A percentile compares a stretch with the other conserved stretches of the same genome.
Evolutionary conservation across 1,140 invertebrate species (phyloP).

Genomic region (Drosophila kikkawai): DNA sequence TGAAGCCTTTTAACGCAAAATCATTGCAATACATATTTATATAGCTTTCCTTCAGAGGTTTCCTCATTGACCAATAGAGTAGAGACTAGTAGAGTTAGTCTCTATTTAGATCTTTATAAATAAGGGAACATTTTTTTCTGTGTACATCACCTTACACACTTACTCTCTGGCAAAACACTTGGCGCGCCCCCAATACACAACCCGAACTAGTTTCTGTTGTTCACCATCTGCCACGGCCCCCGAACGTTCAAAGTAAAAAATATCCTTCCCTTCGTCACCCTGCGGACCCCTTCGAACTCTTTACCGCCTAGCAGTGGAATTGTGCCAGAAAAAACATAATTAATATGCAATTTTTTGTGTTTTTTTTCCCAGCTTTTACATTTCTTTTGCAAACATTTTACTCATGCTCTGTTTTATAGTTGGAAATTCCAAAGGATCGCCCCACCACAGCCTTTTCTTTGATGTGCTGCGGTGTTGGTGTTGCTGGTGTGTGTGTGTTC

Average conservation of each 20-base stretch:
- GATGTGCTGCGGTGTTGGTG: slow-evolving; percentile 43
- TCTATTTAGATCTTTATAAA: background rate
- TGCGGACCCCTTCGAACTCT: slow-evolving; percentile 6
- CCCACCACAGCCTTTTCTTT: slow-evolving; percentile 51
- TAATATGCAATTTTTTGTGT: slow-evolving; percentile 79
- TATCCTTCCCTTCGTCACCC: slow-evolving; percentile 12
- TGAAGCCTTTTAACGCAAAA: background rate
- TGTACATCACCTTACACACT: slow-evolving; percentile 16
- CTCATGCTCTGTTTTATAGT: slow-evolving; percentile 53
- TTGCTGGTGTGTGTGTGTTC: slow-evolving; percentile 14
- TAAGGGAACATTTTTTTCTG: background rate
- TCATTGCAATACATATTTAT: background rate
- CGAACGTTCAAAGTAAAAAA: slow-evolving; percentile 61
- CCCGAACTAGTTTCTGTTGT: slow-evolving; percentile 47
- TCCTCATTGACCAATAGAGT: background rate
- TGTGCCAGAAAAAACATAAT: slow-evolving; percentile 82
- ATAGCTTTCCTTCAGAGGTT: background rate
- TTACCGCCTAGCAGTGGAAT: slow-evolving; percentile 52
- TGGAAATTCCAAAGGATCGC: slow-evolving; percentile 51
- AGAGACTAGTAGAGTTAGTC: background rate
- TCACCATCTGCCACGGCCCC: slow-evolving; percentile 28
- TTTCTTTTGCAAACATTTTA: slow-evolving; percentile 56
- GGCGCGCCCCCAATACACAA: slow-evolving; percentile 72
- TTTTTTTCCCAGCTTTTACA: slow-evolving; percentile 61
- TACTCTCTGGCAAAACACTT: slow-evolving; percentile 60